phyloP scores from a whole-genome alignment of 2,797 vertebrate genomes.

The Cyprinodon diabolis region DNA sequence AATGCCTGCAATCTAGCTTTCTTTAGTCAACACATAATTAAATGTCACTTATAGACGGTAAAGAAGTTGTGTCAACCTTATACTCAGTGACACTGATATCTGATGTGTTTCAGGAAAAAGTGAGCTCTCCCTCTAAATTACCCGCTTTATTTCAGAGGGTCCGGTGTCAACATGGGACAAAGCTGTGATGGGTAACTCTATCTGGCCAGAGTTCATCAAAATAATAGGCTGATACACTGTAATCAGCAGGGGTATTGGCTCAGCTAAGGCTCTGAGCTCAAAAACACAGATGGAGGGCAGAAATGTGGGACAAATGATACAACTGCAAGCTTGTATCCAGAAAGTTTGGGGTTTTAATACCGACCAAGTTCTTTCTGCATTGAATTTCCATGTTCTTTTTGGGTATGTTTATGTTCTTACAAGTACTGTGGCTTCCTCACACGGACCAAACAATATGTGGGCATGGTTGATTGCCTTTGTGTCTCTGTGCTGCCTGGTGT shows the following conservation, averaged over 20 bases:
- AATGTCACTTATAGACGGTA: neutral
- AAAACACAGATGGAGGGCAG: constrained; percentile 24
- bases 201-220: constrained; percentile 76
- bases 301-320: too few species aligned
- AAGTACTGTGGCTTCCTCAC: neutral
- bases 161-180: constrained; percentile 72
- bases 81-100: constrained; percentile 60
- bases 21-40: neutral
- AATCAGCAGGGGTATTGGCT: constrained; percentile 33
- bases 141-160: constrained; percentile 65
- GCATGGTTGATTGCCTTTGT: too few species aligned
- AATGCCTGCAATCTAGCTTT: neutral
- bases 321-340: too few species aligned
- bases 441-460: neutral
- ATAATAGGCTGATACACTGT: constrained; percentile 64
- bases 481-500: too few species aligned
- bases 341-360: neutral
- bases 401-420: neutral
- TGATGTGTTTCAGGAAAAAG: constrained; percentile 46
- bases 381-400: neutral
- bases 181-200: constrained; percentile 78
- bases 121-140: constrained; percentile 62
- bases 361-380: neutral
- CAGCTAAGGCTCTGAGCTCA: constrained; percentile 12
- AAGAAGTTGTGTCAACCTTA: constrained; percentile 40